Conservation (phyloP, 2,888 invertebrate genomes). For the Pseudoips prasinana region DNA sequence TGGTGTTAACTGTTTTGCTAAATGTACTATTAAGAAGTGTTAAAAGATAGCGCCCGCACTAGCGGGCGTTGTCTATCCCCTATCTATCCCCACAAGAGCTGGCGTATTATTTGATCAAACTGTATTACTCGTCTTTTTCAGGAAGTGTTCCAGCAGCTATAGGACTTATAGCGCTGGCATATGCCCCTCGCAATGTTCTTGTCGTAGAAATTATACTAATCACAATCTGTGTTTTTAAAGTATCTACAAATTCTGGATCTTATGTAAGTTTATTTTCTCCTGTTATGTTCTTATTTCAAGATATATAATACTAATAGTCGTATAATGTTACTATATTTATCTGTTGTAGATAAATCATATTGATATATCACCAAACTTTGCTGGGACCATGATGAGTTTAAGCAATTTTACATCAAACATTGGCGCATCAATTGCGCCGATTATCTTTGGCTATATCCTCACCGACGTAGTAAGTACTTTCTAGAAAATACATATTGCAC, state of each 20-base stretch:
- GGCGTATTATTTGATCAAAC: no score
- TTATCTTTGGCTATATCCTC: constrained; percentile 84
- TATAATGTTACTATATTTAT: no score
- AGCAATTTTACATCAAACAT: constrained; percentile 87
- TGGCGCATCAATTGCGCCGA: constrained; percentile 87
- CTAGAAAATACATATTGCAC: no score
- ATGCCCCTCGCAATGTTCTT: constrained; percentile 50
- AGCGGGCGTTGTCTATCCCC: no score
- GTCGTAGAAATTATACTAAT: constrained; percentile 73
- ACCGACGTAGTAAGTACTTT: constrained; percentile 79
- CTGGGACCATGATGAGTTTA: constrained; percentile 89
- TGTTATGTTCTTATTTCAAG: no score
- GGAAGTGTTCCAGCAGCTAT: constrained; percentile 12
- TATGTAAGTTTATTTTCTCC: constrained; percentile 62
- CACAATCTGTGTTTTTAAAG: constrained; percentile 78
- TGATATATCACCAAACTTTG: constrained; percentile 89
- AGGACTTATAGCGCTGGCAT: constrained; percentile 70
- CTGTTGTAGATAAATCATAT: constrained; percentile 86
- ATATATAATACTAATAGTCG: no score
- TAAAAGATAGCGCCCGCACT: no score
- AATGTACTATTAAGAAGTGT: no score
- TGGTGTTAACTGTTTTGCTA: no score
- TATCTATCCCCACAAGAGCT: no score
- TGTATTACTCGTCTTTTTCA: no score
- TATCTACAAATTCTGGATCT: constrained; percentile 58